A percentile compares a stretch with the other conserved stretches of the same genome.
Evolutionary conservation across 2,797 vertebrate genomes (phyloP).

Genomic region (Ctenochaetus hawaiiensis): DNA sequence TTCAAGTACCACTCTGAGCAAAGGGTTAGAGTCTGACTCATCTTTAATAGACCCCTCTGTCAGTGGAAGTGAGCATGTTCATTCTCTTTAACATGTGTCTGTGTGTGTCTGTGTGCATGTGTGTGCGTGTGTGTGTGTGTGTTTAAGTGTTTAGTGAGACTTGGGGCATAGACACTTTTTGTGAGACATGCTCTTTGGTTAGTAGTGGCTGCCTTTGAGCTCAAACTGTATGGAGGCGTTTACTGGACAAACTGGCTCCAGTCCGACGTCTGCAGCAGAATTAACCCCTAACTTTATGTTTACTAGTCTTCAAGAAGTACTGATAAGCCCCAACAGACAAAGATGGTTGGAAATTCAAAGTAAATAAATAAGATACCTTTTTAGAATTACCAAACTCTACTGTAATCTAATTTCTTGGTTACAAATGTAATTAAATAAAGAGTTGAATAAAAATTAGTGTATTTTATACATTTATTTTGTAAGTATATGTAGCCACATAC

Average conservation of each 20-base stretch:
- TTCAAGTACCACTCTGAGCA: slow-evolving; percentile 42
- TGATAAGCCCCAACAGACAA: too few species aligned
- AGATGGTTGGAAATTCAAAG: too few species aligned
- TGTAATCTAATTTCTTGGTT: too few species aligned
- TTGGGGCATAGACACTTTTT: slow-evolving; percentile 20
- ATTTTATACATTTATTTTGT: too few species aligned
- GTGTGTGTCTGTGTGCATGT: slow-evolving; percentile 8
- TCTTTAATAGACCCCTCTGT: slow-evolving; percentile 57
- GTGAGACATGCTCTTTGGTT: slow-evolving; percentile 13
- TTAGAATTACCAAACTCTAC: too few species aligned
- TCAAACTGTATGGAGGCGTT: slow-evolving; percentile 26
- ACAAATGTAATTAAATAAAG: too few species aligned
- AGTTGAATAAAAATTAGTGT: too few species aligned
- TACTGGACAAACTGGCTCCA: not conserved
- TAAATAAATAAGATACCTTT: too few species aligned
- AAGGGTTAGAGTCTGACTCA: slow-evolving; percentile 51
- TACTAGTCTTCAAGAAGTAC: not conserved
- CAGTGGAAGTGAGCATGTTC: slow-evolving; percentile 23
- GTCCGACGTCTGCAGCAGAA: not conserved
- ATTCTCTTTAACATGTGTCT: slow-evolving; percentile 2
- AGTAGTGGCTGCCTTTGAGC: slow-evolving; percentile 21
- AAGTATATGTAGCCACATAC: too few species aligned
- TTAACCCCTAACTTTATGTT: slow-evolving; percentile 2
- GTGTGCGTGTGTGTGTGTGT: slow-evolving; percentile 6
- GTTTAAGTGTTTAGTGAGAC: not conserved